phyloP scores from a whole-genome alignment of 2,113 vertebrate species.

The Callaeas wilsoni region DNA sequence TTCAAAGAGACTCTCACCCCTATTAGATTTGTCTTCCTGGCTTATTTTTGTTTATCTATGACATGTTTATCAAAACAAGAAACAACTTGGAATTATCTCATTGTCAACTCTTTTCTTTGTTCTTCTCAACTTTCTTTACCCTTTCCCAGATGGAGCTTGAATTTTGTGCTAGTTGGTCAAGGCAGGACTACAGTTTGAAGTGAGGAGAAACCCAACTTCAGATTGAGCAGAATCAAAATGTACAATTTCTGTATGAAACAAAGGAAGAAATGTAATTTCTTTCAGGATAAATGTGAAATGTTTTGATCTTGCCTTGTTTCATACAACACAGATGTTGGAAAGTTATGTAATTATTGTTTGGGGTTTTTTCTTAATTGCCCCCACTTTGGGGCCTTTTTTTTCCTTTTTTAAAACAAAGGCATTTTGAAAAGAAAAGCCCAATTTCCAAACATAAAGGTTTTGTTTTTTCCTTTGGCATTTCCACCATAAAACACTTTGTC shows the following conservation, averaged over 20 bases:
- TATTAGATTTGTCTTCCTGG: not conserved
- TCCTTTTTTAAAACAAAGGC: not conserved
- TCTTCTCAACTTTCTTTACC: not conserved
- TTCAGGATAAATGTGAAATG: not conserved
- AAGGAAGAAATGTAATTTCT: not conserved
- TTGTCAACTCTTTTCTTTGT: not conserved
- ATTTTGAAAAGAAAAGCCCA: not conserved
- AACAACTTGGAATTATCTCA: not conserved
- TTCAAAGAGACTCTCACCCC: not conserved
- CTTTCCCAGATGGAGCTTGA: not conserved
- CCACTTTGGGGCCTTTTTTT: rapidly evolving
- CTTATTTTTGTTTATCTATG: not conserved
- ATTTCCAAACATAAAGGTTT: not conserved
- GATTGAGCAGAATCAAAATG: not conserved
- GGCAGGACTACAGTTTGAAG: not conserved
- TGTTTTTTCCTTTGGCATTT: conserved; percentile 13
- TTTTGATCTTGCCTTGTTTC: not conserved
- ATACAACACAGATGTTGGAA: not conserved
- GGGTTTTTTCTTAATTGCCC: not conserved
- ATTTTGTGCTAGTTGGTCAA: not conserved
- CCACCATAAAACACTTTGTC: not conserved
- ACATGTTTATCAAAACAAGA: not conserved
- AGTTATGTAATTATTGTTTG: not conserved
- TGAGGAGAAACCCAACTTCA: rapidly evolving
- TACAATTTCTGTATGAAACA: not conserved